phyloP scores from a whole-genome alignment of 2,888 invertebrate species.

The Cryptocephalus primarius region DNA sequence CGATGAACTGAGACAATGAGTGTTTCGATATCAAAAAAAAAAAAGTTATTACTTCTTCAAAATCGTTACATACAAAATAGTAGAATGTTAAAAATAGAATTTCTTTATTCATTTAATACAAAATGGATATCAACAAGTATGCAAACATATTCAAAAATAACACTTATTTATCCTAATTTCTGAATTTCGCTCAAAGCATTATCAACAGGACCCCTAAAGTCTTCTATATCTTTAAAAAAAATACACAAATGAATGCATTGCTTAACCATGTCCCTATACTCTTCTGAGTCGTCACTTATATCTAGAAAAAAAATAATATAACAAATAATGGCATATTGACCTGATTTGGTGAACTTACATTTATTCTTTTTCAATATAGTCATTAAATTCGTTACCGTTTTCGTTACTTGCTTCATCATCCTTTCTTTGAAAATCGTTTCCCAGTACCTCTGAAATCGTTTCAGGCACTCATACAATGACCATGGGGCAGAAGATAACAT shows the following conservation, averaged over 20 bases:
- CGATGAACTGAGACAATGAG: too few relatives aligned
- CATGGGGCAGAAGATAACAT: constrained; percentile 41
- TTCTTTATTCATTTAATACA: background rate
- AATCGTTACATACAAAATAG: too few relatives aligned
- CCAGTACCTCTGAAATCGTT: constrained; percentile 48
- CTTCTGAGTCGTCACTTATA: constrained; percentile 17
- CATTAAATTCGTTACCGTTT: constrained; percentile 23
- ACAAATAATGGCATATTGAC: background rate
- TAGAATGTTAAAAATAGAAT: background rate
- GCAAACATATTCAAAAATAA: background rate
- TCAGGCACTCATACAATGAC: constrained; percentile 42
- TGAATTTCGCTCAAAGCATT: constrained; percentile 16
- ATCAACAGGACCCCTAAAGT: constrained; percentile 13
- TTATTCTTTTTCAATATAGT: constrained; percentile 14
- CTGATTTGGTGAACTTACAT: constrained; percentile 13
- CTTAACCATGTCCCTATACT: constrained; percentile 17
- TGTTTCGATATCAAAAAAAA: too few relatives aligned
- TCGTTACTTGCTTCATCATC: constrained; percentile 28
- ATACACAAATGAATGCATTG: constrained; percentile 19
- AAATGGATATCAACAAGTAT: background rate
- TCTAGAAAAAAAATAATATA: constrained; percentile 18
- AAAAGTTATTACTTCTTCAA: too few relatives aligned
- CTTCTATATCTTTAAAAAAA: constrained; percentile 22
- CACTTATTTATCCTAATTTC: constrained; percentile 9
- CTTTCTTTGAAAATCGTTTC: constrained; percentile 44